Evolutionary conservation across 2,797 vertebrate species (phyloP), one percentile per base, ranked within the genome.

Genomic region (Phalloptychus januarius): DNA sequence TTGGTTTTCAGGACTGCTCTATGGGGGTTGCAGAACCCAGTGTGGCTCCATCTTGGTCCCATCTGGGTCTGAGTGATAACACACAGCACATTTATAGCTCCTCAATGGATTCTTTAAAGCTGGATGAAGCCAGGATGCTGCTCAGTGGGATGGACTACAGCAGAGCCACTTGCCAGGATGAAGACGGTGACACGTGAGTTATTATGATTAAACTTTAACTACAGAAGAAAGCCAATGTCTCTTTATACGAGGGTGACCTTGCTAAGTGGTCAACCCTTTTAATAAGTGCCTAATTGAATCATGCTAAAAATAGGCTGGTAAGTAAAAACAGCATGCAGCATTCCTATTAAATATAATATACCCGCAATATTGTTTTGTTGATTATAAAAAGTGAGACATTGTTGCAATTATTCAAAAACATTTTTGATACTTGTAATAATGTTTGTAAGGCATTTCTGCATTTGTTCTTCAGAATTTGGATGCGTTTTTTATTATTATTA

Each of bases 141-240:
- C 87, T 98, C 52, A 91, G 75, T 7, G 84, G 91, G 71, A 94
- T 97, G 92, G 96, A 96, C 74, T 93, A 95, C 40, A 94, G 89
- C 72, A 93, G 94, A 75, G 93, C 96, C 58, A 93, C 94, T 5
- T 94, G 94, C 70, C 96, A 97, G 86, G 97, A 98, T 36, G 97
- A 98, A 75, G 97, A 98, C 0, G 97, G 97, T 76, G 97, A 98
- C 94, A 97, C 96, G 97, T 94, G 83, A 92, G 92, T 92, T 50
- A 50, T 50, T 8, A 50, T 50, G 23, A 23, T 50, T 50, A 23
- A 23, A 50, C 23, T 23, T 50, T 1, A 23, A 25, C 20, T 23
- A 50, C 7, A 2, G 23, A 10, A 23, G 48, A 50, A 23, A 50
- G 48, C 2, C 20, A 50, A 23, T 50, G 48, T 50, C 23, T 50